phyloP scores from a whole-genome alignment of 2,797 vertebrate species.

The Acropternis orthonyx region DNA sequence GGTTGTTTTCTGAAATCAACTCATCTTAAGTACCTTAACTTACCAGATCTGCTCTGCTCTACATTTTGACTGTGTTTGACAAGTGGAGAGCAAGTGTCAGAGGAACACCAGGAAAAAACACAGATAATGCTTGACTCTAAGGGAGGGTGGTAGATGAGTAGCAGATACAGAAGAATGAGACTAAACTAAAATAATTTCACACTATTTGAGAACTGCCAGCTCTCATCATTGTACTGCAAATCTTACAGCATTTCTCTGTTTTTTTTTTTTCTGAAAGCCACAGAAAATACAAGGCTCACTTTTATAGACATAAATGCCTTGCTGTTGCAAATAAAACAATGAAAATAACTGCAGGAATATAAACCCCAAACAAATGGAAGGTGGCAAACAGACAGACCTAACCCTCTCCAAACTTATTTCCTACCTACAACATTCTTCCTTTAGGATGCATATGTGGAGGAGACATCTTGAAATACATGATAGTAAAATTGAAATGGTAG shows the following conservation, averaged over 20 bases:
- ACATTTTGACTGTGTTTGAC: slow-evolving; percentile 1
- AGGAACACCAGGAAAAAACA: background rate
- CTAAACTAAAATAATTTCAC: background rate
- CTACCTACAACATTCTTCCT: background rate
- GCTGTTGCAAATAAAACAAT: background rate
- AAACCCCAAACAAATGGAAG: background rate
- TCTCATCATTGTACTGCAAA: background rate
- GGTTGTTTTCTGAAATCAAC: background rate
- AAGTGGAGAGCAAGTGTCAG: background rate
- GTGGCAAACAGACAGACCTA: background rate
- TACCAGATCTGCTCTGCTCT: background rate
- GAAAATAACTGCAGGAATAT: background rate
- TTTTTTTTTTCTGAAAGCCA: background rate
- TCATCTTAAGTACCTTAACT: slow-evolving; percentile 1
- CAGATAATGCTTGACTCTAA: background rate
- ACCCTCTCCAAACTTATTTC: background rate
- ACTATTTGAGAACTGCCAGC: slow-evolving; percentile 7
- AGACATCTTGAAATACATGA: background rate
- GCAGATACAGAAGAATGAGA: background rate
- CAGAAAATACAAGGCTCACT: background rate
- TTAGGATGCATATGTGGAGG: background rate
- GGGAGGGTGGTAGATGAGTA: background rate
- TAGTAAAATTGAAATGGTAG: background rate
- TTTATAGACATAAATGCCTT: background rate
- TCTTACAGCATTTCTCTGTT: background rate